A percentile compares a stretch with the other conserved stretches of the same genome.
phyloP scores from a whole-genome alignment of 2,888 invertebrate species.

The Drosophila algonquin region DNA sequence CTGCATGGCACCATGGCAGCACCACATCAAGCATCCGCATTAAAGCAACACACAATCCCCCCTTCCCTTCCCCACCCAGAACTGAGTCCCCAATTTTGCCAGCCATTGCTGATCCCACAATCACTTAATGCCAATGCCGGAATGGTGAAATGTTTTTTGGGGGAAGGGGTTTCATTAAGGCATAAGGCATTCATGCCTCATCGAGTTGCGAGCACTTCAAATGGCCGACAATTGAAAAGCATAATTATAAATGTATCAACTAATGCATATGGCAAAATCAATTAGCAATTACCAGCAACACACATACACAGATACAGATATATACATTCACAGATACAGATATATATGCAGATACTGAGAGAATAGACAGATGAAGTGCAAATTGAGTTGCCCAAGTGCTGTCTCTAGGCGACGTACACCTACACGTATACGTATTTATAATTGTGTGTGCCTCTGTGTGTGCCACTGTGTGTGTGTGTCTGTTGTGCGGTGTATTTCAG shows the following conservation, averaged over 20 bases:
- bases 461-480: slow-evolving; percentile 1
- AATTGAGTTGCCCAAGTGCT: slow-evolving; percentile 63
- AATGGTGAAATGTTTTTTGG: slow-evolving; percentile 31
- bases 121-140: slow-evolving; percentile 48
- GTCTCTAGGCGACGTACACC: not conserved
- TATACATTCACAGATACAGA: not conserved
- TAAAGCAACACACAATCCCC: slow-evolving; percentile 2
- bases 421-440: slow-evolving; percentile 10
- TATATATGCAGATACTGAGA: not conserved
- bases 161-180: slow-evolving; percentile 34
- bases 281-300: slow-evolving; percentile 65
- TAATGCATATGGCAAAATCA: slow-evolving; percentile 73
- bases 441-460: not conserved
- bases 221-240: slow-evolving; percentile 57
- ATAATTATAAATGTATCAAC: slow-evolving; percentile 73
- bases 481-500: slow-evolving; percentile 5
- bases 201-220: slow-evolving; percentile 50
- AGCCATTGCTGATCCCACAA: slow-evolving; percentile 16
- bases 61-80: no score
- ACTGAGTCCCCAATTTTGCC: no score
- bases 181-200: slow-evolving; percentile 34
- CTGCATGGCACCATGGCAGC: slow-evolving; percentile 37
- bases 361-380: slow-evolving; percentile 66
- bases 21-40: not conserved
- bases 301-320: not conserved